These are phyloP conservation scores for Achlya flavicornis DNA, from an alignment of 2,888 invertebrate genomes.

Conservation along the genomic window DNA sequence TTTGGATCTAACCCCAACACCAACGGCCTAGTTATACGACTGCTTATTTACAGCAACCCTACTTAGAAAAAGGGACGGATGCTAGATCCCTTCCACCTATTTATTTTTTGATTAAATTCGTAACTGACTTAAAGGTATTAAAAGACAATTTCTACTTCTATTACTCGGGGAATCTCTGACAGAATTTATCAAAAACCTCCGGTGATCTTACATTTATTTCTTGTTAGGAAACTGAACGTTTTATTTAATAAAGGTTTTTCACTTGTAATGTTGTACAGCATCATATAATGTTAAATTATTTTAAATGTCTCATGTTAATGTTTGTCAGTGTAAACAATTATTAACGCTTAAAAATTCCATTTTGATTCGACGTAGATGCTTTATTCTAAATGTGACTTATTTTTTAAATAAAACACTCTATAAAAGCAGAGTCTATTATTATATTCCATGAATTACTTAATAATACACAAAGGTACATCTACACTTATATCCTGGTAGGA, in stretches of 20 bases:
- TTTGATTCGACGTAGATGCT: too few species aligned
- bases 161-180: background rate
- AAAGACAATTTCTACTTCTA: slow-evolving; percentile 5
- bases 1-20: too few species aligned
- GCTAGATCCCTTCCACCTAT: background rate
- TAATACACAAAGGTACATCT: too few species aligned
- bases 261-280: background rate
- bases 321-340: too few species aligned
- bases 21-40: background rate
- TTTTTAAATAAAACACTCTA: too few species aligned
- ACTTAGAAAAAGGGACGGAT: background rate
- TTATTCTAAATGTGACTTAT: too few species aligned
- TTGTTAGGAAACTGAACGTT: background rate
- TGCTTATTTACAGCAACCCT: background rate
- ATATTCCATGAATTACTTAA: too few species aligned
- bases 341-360: too few species aligned
- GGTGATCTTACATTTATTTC: slow-evolving; percentile 6
- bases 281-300: background rate
- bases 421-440: too few species aligned
- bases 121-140: background rate
- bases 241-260: background rate
- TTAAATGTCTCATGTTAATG: background rate
- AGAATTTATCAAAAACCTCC: background rate
- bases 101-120: slow-evolving; percentile 1
- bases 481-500: too few species aligned